phyloP scores from a whole-genome alignment of 2,888 invertebrate genomes.

The Drosophila kanekoi region DNA sequence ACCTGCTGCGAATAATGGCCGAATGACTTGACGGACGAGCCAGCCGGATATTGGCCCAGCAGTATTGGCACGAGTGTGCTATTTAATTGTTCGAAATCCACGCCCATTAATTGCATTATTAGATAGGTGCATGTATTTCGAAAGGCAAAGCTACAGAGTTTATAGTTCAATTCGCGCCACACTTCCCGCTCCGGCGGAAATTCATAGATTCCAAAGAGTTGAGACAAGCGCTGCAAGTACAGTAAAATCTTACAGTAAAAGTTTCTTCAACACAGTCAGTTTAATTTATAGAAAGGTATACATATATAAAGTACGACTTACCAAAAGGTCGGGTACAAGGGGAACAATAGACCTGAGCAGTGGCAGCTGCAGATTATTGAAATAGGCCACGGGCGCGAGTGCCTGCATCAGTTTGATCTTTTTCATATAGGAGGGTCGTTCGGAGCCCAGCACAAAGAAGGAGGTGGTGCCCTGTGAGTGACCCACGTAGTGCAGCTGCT shows the following conservation, averaged over 20 bases:
- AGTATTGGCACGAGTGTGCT: slow-evolving; percentile 86
- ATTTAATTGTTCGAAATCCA: slow-evolving; percentile 83
- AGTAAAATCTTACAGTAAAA: no score
- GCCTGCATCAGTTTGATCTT: slow-evolving; percentile 86
- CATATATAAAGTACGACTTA: slow-evolving; percentile 13
- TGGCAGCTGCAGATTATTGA: slow-evolving; percentile 80
- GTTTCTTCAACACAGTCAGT: no score
- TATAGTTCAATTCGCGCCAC: slow-evolving; percentile 24
- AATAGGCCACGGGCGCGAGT: slow-evolving; percentile 86
- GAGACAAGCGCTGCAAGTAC: slow-evolving; percentile 10
- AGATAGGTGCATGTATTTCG: slow-evolving; percentile 75
- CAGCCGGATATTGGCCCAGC: slow-evolving; percentile 87
- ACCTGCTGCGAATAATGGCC: slow-evolving; percentile 86
- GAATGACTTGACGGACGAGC: slow-evolving; percentile 86
- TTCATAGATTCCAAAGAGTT: slow-evolving; percentile 54
- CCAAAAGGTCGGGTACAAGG: not conserved
- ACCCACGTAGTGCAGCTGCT: slow-evolving; percentile 87
- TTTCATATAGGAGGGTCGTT: slow-evolving; percentile 86
- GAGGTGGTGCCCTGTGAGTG: slow-evolving; percentile 88
- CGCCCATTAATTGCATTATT: slow-evolving; percentile 86
- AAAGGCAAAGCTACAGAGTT: slow-evolving; percentile 41
- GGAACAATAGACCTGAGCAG: slow-evolving; percentile 14
- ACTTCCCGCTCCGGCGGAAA: slow-evolving; percentile 46
- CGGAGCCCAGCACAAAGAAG: slow-evolving; percentile 84
- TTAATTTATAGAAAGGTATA: no score